Evolutionary conservation across 2,888 invertebrate species (phyloP).

Genomic region (Zele albiditarsus): DNA sequence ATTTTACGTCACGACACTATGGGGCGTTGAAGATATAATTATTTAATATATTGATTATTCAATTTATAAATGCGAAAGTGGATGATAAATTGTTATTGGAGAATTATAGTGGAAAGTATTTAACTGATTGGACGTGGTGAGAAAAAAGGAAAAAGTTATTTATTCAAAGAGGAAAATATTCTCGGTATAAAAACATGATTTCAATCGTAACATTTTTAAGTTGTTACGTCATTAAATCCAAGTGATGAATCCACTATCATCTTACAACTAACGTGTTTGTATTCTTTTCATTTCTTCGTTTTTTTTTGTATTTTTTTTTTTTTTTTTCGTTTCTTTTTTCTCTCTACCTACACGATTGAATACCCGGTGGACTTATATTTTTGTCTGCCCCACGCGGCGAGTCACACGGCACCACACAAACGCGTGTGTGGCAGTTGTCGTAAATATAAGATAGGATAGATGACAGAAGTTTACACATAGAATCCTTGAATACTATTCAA

Average conservation of each 20-base stretch:
- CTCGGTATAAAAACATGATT: not conserved
- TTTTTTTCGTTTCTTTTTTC: not conserved
- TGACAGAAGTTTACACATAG: constrained; percentile 47
- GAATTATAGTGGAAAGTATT: not conserved
- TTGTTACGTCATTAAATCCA: constrained; percentile 1
- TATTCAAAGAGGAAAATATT: not conserved
- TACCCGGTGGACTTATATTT: constrained; percentile 69
- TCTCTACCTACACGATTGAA: constrained; percentile 56
- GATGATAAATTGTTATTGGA: constrained; percentile 14
- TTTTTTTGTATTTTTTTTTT: not conserved
- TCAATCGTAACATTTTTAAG: not conserved
- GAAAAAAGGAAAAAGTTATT: not conserved
- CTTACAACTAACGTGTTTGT: constrained; percentile 36
- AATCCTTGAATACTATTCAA: constrained; percentile 6
- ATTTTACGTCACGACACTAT: not conserved
- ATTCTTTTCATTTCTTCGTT: not conserved
- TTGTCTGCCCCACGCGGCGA: constrained; percentile 65
- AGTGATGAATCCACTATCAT: constrained; percentile 40
- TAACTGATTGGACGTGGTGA: not conserved
- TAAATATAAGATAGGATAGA: constrained; percentile 24
- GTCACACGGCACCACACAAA: constrained; percentile 69
- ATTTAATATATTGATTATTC: constrained; percentile 21
- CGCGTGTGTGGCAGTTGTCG: constrained; percentile 45
- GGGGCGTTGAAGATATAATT: constrained; percentile 17
- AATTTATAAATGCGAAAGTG: not conserved